phyloP scores from a whole-genome alignment of 2,113 vertebrate species.

The Pomatostomus ruficeps region DNA sequence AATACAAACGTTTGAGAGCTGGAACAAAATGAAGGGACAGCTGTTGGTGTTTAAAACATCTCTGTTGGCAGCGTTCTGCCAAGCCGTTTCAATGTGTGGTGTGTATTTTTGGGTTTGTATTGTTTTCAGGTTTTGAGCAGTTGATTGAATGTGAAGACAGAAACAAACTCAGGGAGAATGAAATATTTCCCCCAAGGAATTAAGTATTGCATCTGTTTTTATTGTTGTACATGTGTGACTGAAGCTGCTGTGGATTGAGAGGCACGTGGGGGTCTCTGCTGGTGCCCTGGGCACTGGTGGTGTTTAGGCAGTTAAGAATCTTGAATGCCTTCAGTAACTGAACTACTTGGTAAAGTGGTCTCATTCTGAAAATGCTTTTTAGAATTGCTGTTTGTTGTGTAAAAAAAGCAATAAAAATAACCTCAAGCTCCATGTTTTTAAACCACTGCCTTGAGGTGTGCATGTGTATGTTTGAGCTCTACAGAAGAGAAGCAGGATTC shows the following conservation, averaged over 20 bases:
- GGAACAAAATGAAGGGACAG: neutral
- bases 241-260: neutral
- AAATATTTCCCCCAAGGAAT: neutral
- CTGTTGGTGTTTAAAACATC: neutral
- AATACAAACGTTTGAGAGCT: neutral
- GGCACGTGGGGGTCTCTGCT: neutral
- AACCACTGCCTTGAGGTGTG: neutral
- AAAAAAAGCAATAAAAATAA: constrained; percentile 11
- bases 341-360: neutral
- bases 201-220: neutral
- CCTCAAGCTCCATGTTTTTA: neutral
- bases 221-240: rapidly evolving
- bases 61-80: neutral
- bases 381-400: neutral
- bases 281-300: neutral
- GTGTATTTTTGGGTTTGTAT: neutral
- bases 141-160: neutral
- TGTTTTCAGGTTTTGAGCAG: neutral
- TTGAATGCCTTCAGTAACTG: neutral
- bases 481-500: neutral
- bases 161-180: neutral
- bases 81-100: neutral
- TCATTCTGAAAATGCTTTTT: neutral
- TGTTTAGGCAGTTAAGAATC: neutral
- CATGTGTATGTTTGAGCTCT: neutral